A percentile compares a stretch with the other conserved stretches of the same genome.
Evolutionary conservation across 2,113 vertebrate species (phyloP).

Genomic region (Myocastor coypus): DNA sequence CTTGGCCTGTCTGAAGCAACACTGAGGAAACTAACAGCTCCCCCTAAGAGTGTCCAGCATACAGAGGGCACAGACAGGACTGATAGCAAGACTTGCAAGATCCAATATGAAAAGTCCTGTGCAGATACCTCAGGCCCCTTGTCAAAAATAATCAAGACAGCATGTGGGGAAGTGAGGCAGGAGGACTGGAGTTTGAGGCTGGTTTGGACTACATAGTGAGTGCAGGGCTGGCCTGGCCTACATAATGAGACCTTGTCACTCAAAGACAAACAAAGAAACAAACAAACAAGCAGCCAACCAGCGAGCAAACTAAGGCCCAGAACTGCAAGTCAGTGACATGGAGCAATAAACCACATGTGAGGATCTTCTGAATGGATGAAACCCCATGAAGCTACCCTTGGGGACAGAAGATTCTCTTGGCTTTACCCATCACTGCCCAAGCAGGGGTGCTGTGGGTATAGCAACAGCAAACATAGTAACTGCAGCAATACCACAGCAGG

Average conservation of each 20-base stretch:
- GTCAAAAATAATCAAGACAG: no score
- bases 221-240: not conserved
- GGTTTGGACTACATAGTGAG: not conserved
- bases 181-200: not conserved
- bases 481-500: accelerated
- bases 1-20: not conserved
- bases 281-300: not conserved
- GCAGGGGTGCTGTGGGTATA: accelerated
- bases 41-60: not conserved
- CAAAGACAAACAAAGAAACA: not conserved
- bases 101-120: not conserved
- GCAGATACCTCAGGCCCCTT: no score
- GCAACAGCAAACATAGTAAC: not conserved
- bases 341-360: not conserved
- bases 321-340: not conserved
- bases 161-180: not conserved
- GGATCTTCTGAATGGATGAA: not conserved
- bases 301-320: not conserved
- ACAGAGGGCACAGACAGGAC: not conserved
- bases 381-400: not conserved
- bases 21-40: not conserved
- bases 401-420: not conserved
- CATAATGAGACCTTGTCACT: not conserved
- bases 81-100: not conserved
- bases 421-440: no score